These are phyloP conservation scores for Lingula anatina DNA, from an alignment of 2,888 invertebrate species.

Conservation along the genomic window DNA sequence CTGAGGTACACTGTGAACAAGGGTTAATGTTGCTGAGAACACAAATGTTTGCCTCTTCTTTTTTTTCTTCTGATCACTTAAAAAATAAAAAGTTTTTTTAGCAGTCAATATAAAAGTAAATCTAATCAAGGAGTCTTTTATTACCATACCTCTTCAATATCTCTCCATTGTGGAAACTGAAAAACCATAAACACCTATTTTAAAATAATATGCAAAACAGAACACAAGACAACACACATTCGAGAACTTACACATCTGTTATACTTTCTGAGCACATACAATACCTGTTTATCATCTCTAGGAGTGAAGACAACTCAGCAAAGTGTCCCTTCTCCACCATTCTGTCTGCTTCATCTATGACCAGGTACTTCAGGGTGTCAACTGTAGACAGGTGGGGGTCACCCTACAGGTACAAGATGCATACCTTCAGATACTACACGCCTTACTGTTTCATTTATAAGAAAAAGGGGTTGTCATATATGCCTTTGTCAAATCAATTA, in stretches of 20 bases:
- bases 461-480: too few relatives aligned
- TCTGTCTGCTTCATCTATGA: conserved; percentile 96
- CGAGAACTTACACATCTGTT: neutral
- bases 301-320: conserved; percentile 76
- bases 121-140: too few relatives aligned
- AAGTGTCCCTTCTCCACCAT: conserved; percentile 98
- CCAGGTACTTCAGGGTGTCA: conserved; percentile 61
- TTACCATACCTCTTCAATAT: too few relatives aligned
- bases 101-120: too few relatives aligned
- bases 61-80: conserved; percentile 44
- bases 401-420: too few relatives aligned
- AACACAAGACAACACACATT: neutral
- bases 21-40: conserved; percentile 92
- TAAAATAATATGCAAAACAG: neutral
- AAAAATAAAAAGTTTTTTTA: neutral
- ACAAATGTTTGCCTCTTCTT: conserved; percentile 80
- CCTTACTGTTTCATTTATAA: too few relatives aligned
- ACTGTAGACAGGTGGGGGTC: conserved; percentile 43
- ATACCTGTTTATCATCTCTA: conserved; percentile 74
- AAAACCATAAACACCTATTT: too few relatives aligned
- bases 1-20: conserved; percentile 77
- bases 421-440: too few relatives aligned
- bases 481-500: too few relatives aligned
- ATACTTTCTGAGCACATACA: neutral
- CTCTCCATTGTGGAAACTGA: too few relatives aligned